Evolutionary conservation across 2,113 vertebrate species (phyloP).

Genomic region (Rhineura floridana): DNA sequence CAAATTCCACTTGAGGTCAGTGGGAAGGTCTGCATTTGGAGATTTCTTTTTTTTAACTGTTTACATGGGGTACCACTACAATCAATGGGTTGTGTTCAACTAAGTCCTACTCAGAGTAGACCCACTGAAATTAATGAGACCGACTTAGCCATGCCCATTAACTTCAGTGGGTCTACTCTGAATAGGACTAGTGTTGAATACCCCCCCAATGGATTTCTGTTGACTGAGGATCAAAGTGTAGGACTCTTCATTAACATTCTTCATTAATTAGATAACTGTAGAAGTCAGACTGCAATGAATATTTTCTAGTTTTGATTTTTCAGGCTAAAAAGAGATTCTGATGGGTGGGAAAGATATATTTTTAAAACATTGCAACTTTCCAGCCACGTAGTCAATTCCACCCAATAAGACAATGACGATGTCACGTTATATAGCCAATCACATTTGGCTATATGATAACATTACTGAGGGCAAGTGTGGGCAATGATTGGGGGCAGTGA

Average conservation of each 20-base stretch:
- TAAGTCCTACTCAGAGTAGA: no score
- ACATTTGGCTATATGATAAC: neutral
- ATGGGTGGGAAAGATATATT: no score
- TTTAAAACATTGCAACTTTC: neutral
- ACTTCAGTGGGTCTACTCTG: no score
- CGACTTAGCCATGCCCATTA: no score
- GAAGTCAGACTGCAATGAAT: neutral
- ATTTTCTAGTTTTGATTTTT: neutral
- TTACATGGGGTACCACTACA: neutral
- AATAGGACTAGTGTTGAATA: no score
- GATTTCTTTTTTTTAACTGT: neutral
- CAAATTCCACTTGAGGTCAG: neutral
- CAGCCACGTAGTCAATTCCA: no score
- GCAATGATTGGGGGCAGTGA: neutral
- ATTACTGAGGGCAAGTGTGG: neutral
- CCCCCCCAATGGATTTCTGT: neutral
- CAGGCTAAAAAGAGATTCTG: neutral
- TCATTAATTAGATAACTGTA: no score
- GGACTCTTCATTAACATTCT: neutral
- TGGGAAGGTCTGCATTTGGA: no score
- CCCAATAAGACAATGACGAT: neutral
- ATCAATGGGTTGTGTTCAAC: no score
- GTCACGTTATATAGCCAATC: neutral
- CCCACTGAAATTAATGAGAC: no score
- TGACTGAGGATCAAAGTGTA: neutral